phyloP scores from a whole-genome alignment of 2,888 invertebrate genomes.

The Aphelenchoides bicaudatus region DNA sequence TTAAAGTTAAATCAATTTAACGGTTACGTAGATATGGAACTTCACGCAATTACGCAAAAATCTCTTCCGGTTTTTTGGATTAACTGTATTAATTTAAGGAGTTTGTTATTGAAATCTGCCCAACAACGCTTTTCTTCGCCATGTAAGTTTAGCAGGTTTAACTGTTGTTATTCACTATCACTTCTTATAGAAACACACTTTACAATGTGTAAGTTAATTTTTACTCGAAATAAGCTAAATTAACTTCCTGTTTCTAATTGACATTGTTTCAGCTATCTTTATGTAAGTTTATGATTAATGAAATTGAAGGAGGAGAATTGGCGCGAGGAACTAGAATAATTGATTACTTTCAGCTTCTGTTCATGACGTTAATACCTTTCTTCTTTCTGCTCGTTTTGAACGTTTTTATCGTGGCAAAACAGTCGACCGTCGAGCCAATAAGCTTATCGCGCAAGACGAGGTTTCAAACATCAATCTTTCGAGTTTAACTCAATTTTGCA shows the following conservation, averaged over 20 bases:
- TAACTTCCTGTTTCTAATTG: too few species aligned
- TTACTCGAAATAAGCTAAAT: too few species aligned
- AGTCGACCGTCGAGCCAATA: conserved; percentile 29
- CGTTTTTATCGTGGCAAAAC: conserved; percentile 54
- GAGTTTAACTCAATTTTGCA: background rate
- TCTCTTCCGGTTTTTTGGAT: too few species aligned
- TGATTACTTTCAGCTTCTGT: conserved; percentile 30
- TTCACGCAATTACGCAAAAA: too few species aligned
- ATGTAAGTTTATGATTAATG: too few species aligned
- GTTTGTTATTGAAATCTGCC: conserved; percentile 59
- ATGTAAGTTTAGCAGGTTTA: too few species aligned
- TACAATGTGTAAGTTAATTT: conserved; percentile 57
- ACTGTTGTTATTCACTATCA: too few species aligned
- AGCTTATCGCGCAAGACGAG: conserved; percentile 19
- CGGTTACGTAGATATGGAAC: too few species aligned
- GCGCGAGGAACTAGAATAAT: too few species aligned
- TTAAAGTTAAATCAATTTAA: background rate
- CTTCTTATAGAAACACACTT: conserved; percentile 50
- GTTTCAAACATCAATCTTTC: background rate
- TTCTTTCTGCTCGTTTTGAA: conserved; percentile 58
- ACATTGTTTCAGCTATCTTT: too few species aligned
- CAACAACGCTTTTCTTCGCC: conserved; percentile 54
- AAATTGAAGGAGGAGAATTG: too few species aligned
- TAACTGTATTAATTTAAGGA: conserved; percentile 39
- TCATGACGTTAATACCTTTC: conserved; percentile 60